Evolutionary conservation across 2,113 vertebrate species (phyloP).

Genomic region (Callocephalon fimbriatum): DNA sequence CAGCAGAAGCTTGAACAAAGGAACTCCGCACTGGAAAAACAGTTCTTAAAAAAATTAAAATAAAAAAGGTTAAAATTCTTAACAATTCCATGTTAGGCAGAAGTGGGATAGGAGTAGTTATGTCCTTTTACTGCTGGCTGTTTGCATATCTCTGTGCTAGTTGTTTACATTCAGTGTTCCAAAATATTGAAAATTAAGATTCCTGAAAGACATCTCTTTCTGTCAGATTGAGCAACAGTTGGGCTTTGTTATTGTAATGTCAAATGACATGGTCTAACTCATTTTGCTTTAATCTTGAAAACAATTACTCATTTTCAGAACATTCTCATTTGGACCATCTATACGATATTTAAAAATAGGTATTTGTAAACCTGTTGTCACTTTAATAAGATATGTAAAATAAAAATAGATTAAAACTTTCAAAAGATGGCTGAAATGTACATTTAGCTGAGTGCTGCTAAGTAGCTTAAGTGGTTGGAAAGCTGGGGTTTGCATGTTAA

Average conservation of each 20-base stretch:
- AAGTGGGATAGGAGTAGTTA: not conserved
- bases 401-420: not conserved
- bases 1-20: not conserved
- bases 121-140: not conserved
- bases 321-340: not conserved
- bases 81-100: not conserved
- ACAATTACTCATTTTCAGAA: not conserved
- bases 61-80: not conserved
- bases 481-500: not conserved
- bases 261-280: not conserved
- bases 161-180: not conserved
- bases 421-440: not conserved
- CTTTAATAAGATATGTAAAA: not conserved
- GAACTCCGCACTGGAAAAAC: not conserved
- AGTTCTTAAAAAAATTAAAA: not conserved
- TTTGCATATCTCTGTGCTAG: not conserved
- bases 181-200: not conserved
- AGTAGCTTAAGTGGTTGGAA: not conserved
- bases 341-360: not conserved
- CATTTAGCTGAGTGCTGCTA: not conserved
- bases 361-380: not conserved
- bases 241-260: not conserved
- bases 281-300: conserved; percentile 18
- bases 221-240: not conserved
- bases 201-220: not conserved